Evolutionary conservation across 2,888 invertebrate species (phyloP).

Genomic region (Andrena flavipes): DNA sequence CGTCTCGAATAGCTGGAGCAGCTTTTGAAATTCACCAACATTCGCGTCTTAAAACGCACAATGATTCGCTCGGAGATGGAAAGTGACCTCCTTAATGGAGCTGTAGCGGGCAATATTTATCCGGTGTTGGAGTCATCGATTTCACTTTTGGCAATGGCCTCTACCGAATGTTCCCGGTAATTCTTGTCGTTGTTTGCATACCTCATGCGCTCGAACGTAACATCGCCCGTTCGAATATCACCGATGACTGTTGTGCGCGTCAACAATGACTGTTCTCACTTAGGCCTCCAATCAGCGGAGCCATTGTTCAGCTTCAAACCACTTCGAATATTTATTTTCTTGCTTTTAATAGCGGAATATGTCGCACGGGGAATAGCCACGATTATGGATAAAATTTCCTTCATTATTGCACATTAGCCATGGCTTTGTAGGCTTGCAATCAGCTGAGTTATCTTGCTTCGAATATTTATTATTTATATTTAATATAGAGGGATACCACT

Average conservation of each 20-base stretch:
- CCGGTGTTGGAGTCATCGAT: conserved; percentile 73
- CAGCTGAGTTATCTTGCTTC: too few relatives aligned
- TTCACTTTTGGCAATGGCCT: conserved; percentile 85
- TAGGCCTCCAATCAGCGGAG: too few relatives aligned
- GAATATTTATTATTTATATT: too few relatives aligned
- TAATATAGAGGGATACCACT: too few relatives aligned
- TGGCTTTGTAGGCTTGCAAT: too few relatives aligned
- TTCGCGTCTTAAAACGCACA: conserved; percentile 36
- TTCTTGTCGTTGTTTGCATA: conserved; percentile 65
- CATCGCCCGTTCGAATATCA: conserved; percentile 29
- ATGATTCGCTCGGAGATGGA: conserved; percentile 71
- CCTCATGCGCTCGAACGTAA: conserved; percentile 50
- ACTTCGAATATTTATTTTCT: too few relatives aligned
- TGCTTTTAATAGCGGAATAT: too few relatives aligned
- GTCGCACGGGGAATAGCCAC: too few relatives aligned
- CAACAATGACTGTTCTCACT: too few relatives aligned
- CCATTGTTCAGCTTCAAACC: too few relatives aligned
- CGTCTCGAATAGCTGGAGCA: neutral
- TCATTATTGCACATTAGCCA: too few relatives aligned
- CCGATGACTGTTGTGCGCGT: neutral
- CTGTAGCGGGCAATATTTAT: conserved; percentile 71
- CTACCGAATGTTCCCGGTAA: conserved; percentile 69
- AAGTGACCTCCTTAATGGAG: conserved; percentile 77
- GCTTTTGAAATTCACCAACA: conserved; percentile 35
- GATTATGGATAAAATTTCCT: too few relatives aligned